A percentile compares a stretch with the other conserved stretches of the same genome.
Evolutionary conservation across 2,888 invertebrate genomes (phyloP).

Genomic region (Hyles lineata): DNA sequence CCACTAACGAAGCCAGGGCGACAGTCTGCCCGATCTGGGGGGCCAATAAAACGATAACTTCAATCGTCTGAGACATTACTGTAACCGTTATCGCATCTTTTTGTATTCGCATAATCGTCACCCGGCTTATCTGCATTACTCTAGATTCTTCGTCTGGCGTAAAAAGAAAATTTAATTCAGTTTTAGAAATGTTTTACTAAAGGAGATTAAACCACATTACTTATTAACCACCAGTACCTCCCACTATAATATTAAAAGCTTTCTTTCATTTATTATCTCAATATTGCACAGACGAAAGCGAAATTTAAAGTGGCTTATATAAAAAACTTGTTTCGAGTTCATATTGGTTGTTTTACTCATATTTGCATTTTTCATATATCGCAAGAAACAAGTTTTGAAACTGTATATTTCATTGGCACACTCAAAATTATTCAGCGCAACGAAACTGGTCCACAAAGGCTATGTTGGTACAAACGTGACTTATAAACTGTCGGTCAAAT

Average conservation of each 20-base stretch:
- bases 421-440: neutral
- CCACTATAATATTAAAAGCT: neutral
- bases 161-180: neutral
- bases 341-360: neutral
- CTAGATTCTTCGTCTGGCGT: neutral
- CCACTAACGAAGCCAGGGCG: constrained; percentile 40
- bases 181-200: neutral
- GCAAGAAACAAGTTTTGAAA: too few species aligned
- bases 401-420: neutral
- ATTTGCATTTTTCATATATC: neutral
- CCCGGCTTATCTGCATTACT: neutral
- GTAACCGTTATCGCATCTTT: constrained; percentile 15
- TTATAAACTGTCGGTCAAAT: constrained; percentile 16
- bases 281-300: too few species aligned
- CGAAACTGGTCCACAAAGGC: neutral
- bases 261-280: too few species aligned
- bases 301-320: too few species aligned
- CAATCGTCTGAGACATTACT: constrained; percentile 32
- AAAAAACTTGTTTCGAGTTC: neutral
- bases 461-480: constrained; percentile 28
- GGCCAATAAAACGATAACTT: constrained; percentile 32
- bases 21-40: constrained; percentile 39
- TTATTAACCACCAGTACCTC: neutral
- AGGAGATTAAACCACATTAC: neutral
- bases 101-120: constrained; percentile 8